Evolutionary conservation across 2,113 vertebrate genomes (phyloP).

Genomic region (Anser brachyrhynchus): DNA sequence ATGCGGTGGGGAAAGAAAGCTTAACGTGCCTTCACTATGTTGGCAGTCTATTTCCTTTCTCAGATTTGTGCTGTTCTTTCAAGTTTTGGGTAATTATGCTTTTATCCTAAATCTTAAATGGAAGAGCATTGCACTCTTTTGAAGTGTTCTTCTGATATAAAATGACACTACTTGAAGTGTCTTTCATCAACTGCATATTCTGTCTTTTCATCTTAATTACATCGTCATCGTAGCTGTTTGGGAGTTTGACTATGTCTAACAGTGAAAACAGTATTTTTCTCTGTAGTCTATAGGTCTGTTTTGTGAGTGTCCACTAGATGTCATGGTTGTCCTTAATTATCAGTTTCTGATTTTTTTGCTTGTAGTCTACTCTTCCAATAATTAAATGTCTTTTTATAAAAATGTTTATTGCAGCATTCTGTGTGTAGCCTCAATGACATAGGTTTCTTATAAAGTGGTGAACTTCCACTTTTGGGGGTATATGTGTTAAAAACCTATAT

Average conservation of each 20-base stretch:
- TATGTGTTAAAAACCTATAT: neutral
- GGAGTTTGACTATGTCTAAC: accelerated
- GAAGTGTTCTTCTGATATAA: neutral
- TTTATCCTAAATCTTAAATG: neutral
- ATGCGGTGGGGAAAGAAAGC: neutral
- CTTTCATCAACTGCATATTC: neutral
- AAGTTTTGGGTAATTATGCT: neutral
- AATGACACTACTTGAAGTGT: neutral
- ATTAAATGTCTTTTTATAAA: neutral
- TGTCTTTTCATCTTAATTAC: neutral
- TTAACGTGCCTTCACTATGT: neutral
- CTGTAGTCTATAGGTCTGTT: neutral
- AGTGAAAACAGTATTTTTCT: too few relatives aligned
- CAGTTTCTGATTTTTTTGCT: neutral
- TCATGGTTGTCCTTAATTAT: constrained; percentile 67
- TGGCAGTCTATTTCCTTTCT: neutral
- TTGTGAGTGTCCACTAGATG: constrained; percentile 74
- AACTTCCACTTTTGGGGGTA: neutral
- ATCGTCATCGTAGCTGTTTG: accelerated
- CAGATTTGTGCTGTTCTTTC: neutral
- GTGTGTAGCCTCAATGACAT: neutral
- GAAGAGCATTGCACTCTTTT: neutral
- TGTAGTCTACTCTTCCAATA: neutral
- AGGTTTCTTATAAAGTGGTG: neutral
- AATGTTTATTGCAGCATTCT: neutral